Evolutionary conservation across 2,888 invertebrate genomes (phyloP).

Genomic region (Temnothorax rugatulus): DNA sequence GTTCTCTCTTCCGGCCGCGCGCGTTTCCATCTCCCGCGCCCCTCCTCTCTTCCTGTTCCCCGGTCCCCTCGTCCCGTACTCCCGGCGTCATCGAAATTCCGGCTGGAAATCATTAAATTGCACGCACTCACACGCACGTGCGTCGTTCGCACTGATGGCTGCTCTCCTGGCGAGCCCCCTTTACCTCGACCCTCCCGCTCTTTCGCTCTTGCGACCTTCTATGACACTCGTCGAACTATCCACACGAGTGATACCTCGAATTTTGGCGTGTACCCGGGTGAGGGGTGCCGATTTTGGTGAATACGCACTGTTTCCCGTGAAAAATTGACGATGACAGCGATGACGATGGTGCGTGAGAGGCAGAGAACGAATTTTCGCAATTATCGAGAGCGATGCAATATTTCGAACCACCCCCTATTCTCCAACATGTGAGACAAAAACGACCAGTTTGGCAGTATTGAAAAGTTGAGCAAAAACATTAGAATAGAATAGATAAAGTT

Average conservation of each 20-base stretch:
- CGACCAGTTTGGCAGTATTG: neutral
- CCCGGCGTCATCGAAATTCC: conserved; percentile 85
- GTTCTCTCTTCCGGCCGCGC: conserved; percentile 50
- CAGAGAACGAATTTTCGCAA: conserved; percentile 42
- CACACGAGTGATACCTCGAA: conserved; percentile 72
- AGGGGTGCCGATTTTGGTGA: conserved; percentile 47
- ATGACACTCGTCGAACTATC: conserved; percentile 62
- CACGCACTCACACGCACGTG: conserved; percentile 81
- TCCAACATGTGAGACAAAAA: conserved; percentile 2
- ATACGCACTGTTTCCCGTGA: conserved; percentile 62
- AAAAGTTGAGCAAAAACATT: neutral
- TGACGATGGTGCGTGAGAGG: conserved; percentile 44
- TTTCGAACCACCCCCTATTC: neutral
- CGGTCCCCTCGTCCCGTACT: conserved; percentile 61
- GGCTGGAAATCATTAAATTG: conserved; percentile 86
- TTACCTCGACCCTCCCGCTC: conserved; percentile 53
- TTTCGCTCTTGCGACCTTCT: conserved; percentile 54
- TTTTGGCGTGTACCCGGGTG: conserved; percentile 60
- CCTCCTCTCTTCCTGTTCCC: conserved; percentile 45
- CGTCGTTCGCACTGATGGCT: conserved; percentile 70
- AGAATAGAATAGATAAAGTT: neutral
- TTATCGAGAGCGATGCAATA: conserved; percentile 29
- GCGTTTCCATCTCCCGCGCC: neutral
- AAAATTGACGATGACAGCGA: conserved; percentile 70
- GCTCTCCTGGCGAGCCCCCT: conserved; percentile 43